Evolutionary conservation across 2,888 invertebrate genomes (phyloP), one percentile per base, ranked within the genome.

Genomic region (Zeuzera pyrina): DNA sequence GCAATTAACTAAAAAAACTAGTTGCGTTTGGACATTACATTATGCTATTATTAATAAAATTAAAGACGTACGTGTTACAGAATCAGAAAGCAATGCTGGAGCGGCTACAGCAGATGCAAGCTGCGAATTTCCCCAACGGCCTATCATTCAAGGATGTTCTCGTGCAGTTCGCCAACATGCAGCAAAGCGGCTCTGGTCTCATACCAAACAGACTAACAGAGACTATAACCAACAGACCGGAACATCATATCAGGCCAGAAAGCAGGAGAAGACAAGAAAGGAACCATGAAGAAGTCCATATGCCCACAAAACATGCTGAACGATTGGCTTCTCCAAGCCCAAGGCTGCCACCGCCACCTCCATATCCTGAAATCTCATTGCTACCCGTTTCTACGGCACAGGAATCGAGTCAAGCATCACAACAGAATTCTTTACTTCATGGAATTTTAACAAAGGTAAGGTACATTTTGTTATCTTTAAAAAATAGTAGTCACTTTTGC

Each of bases 301-400:
- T 43, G 40, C 52, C 64, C 55, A 32, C 67, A 54, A 72, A 76
- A 57, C 54, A 64, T 33, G 51, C 8, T 12, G 74, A 74, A 32
- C 54, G 77, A 27, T 44, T 70, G 30, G 66, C 77, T 0, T 67
- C 79, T 0, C 63, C 74, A 0, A 70, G 69, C 29, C 72, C 83
- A 5, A 54, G 79, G 13, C 68, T 86, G 32, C 86, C 86, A 2
- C 87, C 89, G 4, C 89, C 89, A 3, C 89, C 88, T 29, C 89
- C 88, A 30, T 91, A 91, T 73, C 92, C 92, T 0, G 92, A 92
- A 69, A 92, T 92, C 28, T 92, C 92, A 2, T 81, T 92, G 12
- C 88, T 92, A 55, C 92, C 92, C 0, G 92, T 92, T 33, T 76
- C 63, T 3, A 72, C 78, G 3, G 46, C 64, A 52, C 65, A 70